Base-by-base conservation (phyloP, 2,797 vertebrate species). In the Crenichthys baileyi region DNA sequence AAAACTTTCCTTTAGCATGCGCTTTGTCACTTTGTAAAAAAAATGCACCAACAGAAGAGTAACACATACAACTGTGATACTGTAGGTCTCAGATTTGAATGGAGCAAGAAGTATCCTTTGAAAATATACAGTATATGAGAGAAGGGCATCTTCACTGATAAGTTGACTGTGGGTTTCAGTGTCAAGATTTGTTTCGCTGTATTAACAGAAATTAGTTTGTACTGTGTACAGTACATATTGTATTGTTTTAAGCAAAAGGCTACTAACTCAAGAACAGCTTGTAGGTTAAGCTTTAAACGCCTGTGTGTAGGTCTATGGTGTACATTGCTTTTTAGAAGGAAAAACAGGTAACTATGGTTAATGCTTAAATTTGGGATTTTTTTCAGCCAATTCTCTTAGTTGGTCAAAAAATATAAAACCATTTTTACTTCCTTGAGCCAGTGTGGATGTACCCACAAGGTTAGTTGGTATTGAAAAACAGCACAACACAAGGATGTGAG, bases 401-500 rank as follows among this genome's bases (percentile, higher is more conserved):
- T 41, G 4, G 63, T 67, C 36, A 9, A 67, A 24, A 41, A 41
- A 36, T 46, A 20, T 20, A 24, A 67, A 70, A 68, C 11, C 4
- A 68, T 68, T 84, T 81, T 60, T 79, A 78, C 44, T 20, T 58
- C 85, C 86, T 83, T 76, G 51, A 86, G 82, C 81, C 55, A 68
- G 76, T 72, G 29, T 67, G 79, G 80, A 78, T 41, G 61, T 74
- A 89, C 80, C 72, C 72, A 72, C 75, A 82, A 87, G 87, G 87
- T 89, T 81, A 79, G 71, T 20, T 16, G 67, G 63, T 78, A 79
- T 39, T 44, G 84, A 31, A 76, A 84, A 84, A 78, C 13, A 79
- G 73, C 68, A 63, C 26, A 80, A 81, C 56, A 63, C 68, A 53
- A 82, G 82, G 76, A 80, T 78, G 78, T 83, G 84, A 80, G 78